Evolutionary conservation across 2,113 vertebrate species (phyloP).

Genomic region (Acrocephalus kingi): DNA sequence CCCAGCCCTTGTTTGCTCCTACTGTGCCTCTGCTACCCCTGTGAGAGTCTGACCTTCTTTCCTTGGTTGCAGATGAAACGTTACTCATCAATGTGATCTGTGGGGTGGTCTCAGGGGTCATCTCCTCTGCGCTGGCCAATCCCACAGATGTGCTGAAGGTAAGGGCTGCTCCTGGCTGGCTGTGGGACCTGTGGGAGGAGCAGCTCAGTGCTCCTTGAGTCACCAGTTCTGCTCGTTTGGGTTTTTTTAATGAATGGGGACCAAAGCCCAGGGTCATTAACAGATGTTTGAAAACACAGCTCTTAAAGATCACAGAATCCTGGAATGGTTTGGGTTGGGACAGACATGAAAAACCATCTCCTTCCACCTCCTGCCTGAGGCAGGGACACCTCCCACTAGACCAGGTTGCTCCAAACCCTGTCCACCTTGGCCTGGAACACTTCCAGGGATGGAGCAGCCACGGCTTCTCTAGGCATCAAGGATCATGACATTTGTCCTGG

Average conservation of each 20-base stretch:
- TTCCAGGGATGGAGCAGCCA: not conserved
- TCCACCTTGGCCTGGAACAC: not conserved
- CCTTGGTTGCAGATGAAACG: conserved; percentile 86
- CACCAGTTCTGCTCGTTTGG: not conserved
- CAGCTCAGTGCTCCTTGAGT: not conserved
- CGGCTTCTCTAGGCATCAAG: not conserved
- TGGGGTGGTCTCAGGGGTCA: conserved; percentile 91
- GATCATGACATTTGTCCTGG: not conserved
- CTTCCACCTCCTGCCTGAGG: not conserved
- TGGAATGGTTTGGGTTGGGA: not conserved
- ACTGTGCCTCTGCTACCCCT: not conserved
- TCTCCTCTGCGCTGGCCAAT: conserved; percentile 93
- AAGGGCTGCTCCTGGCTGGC: not conserved
- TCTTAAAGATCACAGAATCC: not conserved
- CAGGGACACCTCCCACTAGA: not conserved
- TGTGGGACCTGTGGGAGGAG: not conserved
- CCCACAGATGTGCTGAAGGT: conserved; percentile 97
- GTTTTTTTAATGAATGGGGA: no score
- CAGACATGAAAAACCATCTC: not conserved
- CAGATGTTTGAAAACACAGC: not conserved
- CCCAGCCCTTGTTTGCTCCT: not conserved
- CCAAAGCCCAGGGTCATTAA: not conserved
- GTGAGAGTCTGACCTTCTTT: not conserved
- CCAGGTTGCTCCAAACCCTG: not conserved
- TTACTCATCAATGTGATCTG: conserved; percentile 96